A percentile compares a stretch with the other conserved stretches of the same genome.
Evolutionary conservation across 2,113 vertebrate species (phyloP).

Genomic region (Pelecanoides urinatrix): DNA sequence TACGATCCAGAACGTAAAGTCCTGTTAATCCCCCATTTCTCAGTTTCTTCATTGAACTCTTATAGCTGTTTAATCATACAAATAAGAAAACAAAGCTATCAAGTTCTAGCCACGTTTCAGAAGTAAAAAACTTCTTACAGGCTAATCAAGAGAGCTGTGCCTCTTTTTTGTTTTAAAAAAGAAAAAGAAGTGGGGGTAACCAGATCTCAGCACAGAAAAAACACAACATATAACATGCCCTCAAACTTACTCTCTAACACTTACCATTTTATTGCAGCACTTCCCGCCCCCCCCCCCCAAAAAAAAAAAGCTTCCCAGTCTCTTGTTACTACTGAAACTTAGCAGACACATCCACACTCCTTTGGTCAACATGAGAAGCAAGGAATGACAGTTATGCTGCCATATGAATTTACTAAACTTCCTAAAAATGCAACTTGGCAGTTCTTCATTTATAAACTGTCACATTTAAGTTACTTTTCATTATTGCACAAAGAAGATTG

Average conservation of each 20-base stretch:
- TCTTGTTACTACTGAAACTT: neutral
- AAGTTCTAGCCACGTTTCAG: neutral
- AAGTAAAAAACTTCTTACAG: neutral
- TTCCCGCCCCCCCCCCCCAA: too few relatives aligned
- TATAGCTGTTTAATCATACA: neutral
- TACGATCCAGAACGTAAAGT: neutral
- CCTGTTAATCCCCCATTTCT: neutral
- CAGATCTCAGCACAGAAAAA: neutral
- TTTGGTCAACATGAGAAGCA: neutral
- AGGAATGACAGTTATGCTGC: neutral
- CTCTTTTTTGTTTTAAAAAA: neutral
- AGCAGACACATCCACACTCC: neutral
- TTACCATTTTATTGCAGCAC: fast-evolving
- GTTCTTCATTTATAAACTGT: neutral
- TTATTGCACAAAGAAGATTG: neutral
- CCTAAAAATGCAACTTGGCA: neutral
- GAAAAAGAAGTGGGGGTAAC: neutral
- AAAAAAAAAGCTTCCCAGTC: too few relatives aligned
- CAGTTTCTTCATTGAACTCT: neutral
- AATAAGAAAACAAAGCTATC: neutral
- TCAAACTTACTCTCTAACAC: neutral
- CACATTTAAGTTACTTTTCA: neutral
- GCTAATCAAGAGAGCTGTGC: neutral
- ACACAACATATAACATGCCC: neutral
- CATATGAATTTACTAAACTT: neutral